Percentiles rank a stretch among this genome's conserved stretches.
Evolutionary conservation across 1,140 invertebrate genomes (phyloP).

Genomic region (Aphidius gifuensis): DNA sequence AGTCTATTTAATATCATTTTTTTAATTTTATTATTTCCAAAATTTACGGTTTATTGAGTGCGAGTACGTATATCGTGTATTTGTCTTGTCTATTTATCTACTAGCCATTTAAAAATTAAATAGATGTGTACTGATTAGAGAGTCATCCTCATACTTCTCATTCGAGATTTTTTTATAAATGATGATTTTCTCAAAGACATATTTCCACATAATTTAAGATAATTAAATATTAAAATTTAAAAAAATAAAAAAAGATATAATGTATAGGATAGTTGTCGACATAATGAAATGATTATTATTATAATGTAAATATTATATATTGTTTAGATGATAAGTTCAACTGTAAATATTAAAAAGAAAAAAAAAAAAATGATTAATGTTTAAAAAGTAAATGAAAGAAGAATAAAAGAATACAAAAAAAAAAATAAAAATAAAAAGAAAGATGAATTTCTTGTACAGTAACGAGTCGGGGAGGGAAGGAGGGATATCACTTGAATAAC

Average conservation of each 20-base stretch:
- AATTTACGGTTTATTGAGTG: background rate
- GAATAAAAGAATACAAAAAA: too few species aligned
- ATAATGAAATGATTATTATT: slow-evolving; percentile 2
- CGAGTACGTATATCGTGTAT: slow-evolving; percentile 36
- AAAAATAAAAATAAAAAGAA: background rate
- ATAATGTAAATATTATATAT: slow-evolving; percentile 6
- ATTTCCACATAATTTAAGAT: too few species aligned
- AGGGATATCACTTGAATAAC: too few species aligned
- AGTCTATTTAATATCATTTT: slow-evolving; percentile 3
- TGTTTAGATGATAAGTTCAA: slow-evolving; percentile 6
- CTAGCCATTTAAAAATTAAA: slow-evolving; percentile 24
- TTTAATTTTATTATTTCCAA: slow-evolving; percentile 20
- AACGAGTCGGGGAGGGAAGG: too few species aligned
- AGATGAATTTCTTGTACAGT: too few species aligned
- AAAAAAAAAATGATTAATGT: background rate
- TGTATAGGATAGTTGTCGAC: slow-evolving; percentile 12
- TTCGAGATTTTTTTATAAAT: too few species aligned
- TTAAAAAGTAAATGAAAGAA: too few species aligned
- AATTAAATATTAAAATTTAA: background rate
- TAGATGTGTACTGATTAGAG: slow-evolving; percentile 12
- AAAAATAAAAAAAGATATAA: background rate
- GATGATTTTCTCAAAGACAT: too few species aligned
- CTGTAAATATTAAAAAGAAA: slow-evolving; percentile 5
- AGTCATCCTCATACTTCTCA: background rate
- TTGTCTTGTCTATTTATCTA: slow-evolving; percentile 45